Base-by-base conservation (phyloP, 2,113 vertebrate species). In the Ploceus nigricollis region DNA sequence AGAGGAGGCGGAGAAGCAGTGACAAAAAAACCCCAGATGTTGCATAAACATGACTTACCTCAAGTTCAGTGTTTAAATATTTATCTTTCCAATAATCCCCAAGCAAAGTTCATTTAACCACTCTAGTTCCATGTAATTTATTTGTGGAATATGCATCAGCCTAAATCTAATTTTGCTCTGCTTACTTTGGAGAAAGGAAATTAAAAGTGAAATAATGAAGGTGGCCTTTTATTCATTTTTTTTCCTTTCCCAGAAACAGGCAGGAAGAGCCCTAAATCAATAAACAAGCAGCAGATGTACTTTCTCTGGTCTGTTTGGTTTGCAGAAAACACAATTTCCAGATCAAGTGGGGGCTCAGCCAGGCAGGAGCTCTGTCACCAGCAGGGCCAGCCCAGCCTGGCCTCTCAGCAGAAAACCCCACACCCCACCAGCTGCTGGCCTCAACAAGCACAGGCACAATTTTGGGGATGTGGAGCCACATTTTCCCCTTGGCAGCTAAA, bases 71-170 rank as follows among this genome's bases (percentile, higher is more conserved):
- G 92, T 96, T 96, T 89, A 92, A 97, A 97, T 96, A 97, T 97
- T 96, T 97, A 75, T 95, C 90, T 96, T 96, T 96, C 96, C 94
- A 97, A 94, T 89, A 96, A 96, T 87, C 76, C 76, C 82, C 72
- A 78, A 83, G 90, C 88, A 96, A 94, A 95, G 90, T 95, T 97
- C 92, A 94, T 92, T 93, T 83, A 94, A 91, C 96, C 95, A 64
- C 93, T 92, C 76, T 42, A 60, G 88, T 86, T 60, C 94, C 82
- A 83, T 60, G 56, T 58, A 86, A 86, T 94, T 93, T 96, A 93
- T 95, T 96, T 96, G 60, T 84, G 94, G 94, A 93, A 66, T 66
- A 90, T 35, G 90, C 95, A 96, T 89, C 90, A 92, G 79, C 54
- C 88, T 92, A 44, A 78, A 89, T 87, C 92, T 96, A 96, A 95